Evolutionary conservation across 1,140 invertebrate genomes (phyloP), one percentile per base, ranked within the genome.

Genomic region (Phocides pigmalion): DNA sequence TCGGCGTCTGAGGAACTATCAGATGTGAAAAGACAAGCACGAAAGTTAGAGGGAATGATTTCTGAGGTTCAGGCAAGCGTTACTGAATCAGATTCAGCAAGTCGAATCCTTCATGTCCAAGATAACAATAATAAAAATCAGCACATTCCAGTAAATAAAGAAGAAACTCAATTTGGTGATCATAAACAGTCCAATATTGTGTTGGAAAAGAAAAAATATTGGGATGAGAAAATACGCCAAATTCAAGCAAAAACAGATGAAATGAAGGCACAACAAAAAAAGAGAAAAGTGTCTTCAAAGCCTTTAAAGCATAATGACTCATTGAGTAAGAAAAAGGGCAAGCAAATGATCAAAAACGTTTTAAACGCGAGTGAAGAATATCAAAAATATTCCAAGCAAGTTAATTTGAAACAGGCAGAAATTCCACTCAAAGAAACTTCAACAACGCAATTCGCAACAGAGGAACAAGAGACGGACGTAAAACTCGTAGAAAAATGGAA

Each of bases 81-180:
- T 79, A 84, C 89, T 92, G 91, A 92, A 91, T 90, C 82, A 69
- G 69, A 81, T 84, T 88, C 86, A 90, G 90, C 70, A 92, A 92
- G 87, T 92, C 90, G 82, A 63, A 80, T 73, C 85, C 83, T 89
- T 90, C 83, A 69, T 72, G 42, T 54, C 39, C 53, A 79, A 37
- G 58, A 74, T 62, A 68, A 56, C 41, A 12, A 74, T 41, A 32
- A 44, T 35, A 39, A 72, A 35, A 17, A 66, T 59, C 54, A 62
- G 12, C 11, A 41, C 5, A 70, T 44, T 64, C 66, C 5, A 54
- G 15, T 68, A 42, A 66, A 70, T 46, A 70, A 67, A 25, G 68
- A 76, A 37, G 65, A 74, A 74, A 74, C 62, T 12, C 77, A 86
- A 72, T 89, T 89, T 76, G 83, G 87, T 35, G 79, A 83, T 54